These are phyloP conservation scores for Neoitamus cyanurus DNA, from an alignment of 2,888 invertebrate species.

Conservation along the genomic window DNA sequence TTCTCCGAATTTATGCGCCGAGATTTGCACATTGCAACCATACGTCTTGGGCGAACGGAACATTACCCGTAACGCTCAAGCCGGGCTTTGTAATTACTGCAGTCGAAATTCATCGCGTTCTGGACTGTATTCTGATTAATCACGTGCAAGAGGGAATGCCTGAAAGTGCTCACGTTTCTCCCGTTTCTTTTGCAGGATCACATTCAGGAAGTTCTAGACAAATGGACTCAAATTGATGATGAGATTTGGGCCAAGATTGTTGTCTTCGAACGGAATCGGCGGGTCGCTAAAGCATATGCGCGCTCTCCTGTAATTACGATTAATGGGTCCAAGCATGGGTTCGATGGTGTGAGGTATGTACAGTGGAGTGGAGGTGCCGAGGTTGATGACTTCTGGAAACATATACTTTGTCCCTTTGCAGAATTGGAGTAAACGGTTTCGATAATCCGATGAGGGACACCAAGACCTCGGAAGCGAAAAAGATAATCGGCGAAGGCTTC, in stretches of 20 bases:
- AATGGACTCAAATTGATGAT: constrained; percentile 97
- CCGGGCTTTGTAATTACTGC: neutral
- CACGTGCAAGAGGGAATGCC: constrained; percentile 40
- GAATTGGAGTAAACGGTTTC: constrained; percentile 95
- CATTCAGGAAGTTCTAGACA: constrained; percentile 93
- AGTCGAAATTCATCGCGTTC: constrained; percentile 2
- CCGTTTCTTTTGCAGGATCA: constrained; percentile 80
- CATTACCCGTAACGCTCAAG: neutral
- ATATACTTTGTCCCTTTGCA: constrained; percentile 60
- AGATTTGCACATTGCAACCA: neutral
- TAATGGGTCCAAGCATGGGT: constrained; percentile 94
- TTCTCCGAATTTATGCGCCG: constrained; percentile 18
- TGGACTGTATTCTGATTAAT: neutral
- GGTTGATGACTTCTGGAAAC: constrained; percentile 3
- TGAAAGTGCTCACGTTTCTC: neutral
- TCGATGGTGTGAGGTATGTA: constrained; percentile 92
- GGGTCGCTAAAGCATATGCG: constrained; percentile 97
- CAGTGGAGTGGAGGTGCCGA: neutral
- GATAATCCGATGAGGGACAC: constrained; percentile 95
- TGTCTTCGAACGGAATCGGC: constrained; percentile 92
- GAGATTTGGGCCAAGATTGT: constrained; percentile 99
- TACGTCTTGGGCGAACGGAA: neutral
- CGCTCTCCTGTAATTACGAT: constrained; percentile 94
- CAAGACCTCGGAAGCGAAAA: constrained; percentile 90
- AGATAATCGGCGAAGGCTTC: constrained; percentile 88